A percentile compares a stretch with the other conserved stretches of the same genome.
Evolutionary conservation across 2,888 invertebrate species (phyloP).

Genomic region (Dendrolimus pini): DNA sequence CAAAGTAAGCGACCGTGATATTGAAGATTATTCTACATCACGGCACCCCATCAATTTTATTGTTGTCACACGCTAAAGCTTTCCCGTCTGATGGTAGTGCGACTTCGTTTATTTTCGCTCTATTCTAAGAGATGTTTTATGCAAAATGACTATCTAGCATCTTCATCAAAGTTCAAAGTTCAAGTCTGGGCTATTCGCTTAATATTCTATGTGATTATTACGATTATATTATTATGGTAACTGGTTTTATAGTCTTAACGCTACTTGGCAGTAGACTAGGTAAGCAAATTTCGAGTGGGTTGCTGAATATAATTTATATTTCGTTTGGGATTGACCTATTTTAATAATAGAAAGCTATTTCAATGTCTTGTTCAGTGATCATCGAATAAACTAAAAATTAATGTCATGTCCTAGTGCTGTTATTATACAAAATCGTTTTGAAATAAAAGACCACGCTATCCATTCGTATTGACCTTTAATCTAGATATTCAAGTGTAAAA

Average conservation of each 20-base stretch:
- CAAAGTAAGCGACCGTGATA: constrained; percentile 48
- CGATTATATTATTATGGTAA: constrained; percentile 18
- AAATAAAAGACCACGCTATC: too few relatives aligned
- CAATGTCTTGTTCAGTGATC: too few relatives aligned
- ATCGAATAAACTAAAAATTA: too few relatives aligned
- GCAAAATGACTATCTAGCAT: constrained; percentile 17
- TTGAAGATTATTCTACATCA: constrained; percentile 51
- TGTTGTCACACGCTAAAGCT: constrained; percentile 34
- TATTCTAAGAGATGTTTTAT: constrained; percentile 8
- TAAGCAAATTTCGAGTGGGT: constrained; percentile 10
- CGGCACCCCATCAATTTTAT: constrained; percentile 39
- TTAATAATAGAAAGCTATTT: too few relatives aligned
- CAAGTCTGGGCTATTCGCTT: background rate
- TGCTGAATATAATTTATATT: constrained; percentile 5
- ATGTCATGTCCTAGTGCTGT: too few relatives aligned
- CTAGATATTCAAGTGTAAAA: too few relatives aligned
- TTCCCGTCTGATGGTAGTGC: constrained; percentile 20
- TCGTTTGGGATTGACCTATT: too few relatives aligned
- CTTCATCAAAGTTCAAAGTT: constrained; percentile 25
- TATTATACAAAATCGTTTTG: too few relatives aligned
- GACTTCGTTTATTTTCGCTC: constrained; percentile 22
- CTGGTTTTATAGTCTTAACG: constrained; percentile 19
- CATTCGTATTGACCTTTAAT: too few relatives aligned
- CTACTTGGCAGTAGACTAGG: constrained; percentile 30
- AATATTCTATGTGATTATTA: constrained; percentile 5